A percentile compares a stretch with the other conserved stretches of the same genome.
Conservation (phyloP, 2,797 vertebrate genomes). For the Petrocephalus sullivani region DNA sequence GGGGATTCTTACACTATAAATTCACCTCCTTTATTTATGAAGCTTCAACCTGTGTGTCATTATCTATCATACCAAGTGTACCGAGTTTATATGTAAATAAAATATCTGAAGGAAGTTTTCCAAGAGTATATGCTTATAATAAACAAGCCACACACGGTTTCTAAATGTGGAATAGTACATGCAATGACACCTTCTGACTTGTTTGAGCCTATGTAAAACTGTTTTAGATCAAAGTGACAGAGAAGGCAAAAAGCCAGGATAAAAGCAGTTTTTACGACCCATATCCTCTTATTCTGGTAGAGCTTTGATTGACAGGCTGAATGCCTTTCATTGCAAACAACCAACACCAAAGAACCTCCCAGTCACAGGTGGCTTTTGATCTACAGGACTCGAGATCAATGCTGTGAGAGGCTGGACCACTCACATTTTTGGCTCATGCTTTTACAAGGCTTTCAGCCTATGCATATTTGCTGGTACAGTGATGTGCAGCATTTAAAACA, state of each 20-base stretch:
- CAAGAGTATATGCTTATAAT: neutral
- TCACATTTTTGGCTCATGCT: neutral
- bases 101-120: neutral
- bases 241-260: neutral
- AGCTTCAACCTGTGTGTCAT: neutral
- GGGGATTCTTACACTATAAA: neutral
- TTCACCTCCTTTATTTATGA: slow-evolving; percentile 1
- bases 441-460: neutral
- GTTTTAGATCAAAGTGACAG: neutral
- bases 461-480: neutral
- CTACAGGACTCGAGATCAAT: neutral
- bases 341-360: neutral
- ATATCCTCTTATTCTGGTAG: neutral
- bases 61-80: neutral
- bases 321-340: neutral
- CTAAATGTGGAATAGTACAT: neutral
- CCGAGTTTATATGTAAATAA: slow-evolving; percentile 2
- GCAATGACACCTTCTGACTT: neutral
- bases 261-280: neutral
- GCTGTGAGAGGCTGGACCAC: neutral
- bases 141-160: neutral
- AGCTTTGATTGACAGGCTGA: neutral
- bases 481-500: neutral
- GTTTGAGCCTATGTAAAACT: neutral
- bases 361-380: neutral